Evolutionary conservation across 2,797 vertebrate genomes (phyloP).

Genomic region (Ciconia nigra): DNA sequence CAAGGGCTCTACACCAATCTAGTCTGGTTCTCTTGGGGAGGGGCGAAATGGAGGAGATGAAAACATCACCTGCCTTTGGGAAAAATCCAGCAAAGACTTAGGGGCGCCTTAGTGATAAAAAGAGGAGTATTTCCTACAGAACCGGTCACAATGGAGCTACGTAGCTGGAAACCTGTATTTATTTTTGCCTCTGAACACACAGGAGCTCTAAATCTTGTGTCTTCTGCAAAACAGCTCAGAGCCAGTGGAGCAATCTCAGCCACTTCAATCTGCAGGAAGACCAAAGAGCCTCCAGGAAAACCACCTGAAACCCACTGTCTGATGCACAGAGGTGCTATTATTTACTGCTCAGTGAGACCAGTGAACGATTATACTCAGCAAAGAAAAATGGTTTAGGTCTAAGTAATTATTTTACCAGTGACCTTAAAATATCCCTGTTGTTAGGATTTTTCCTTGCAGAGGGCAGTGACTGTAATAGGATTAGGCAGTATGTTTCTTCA

Average conservation of each 20-base stretch:
- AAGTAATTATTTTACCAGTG: slow-evolving; percentile 13
- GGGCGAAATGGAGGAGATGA: background rate
- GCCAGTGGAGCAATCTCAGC: background rate
- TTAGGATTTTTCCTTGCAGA: slow-evolving; percentile 9
- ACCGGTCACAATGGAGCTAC: background rate
- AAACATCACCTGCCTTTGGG: background rate
- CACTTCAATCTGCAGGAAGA: background rate
- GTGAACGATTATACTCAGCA: background rate
- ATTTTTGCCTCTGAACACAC: background rate
- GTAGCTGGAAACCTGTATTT: background rate
- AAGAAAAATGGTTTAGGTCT: background rate
- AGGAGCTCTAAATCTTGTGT: background rate
- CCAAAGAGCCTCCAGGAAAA: background rate
- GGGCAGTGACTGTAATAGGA: slow-evolving; percentile 33
- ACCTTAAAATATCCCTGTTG: slow-evolving; percentile 35
- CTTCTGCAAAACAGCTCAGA: background rate
- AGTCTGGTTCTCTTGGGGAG: background rate
- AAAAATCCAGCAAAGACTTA: background rate
- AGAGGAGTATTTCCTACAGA: background rate
- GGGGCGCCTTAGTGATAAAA: background rate
- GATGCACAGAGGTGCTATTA: slow-evolving; percentile 17
- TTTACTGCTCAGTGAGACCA: background rate
- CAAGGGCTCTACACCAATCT: background rate
- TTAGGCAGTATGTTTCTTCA: slow-evolving; percentile 37
- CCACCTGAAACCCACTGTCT: background rate